Base-by-base conservation (phyloP, 1,140 invertebrate genomes). In the Zaprionus camerounensis region DNA sequence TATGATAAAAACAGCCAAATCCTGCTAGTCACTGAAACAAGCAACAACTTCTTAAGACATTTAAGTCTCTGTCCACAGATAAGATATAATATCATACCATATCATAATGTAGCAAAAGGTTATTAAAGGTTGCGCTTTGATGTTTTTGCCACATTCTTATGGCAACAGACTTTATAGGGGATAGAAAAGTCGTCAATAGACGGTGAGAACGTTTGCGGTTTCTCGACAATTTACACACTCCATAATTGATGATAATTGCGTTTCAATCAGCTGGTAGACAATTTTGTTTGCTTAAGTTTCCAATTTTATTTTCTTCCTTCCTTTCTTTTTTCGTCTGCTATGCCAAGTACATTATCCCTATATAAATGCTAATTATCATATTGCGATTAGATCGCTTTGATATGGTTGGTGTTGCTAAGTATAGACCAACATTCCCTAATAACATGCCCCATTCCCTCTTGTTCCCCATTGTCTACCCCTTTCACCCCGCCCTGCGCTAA, bases 311-410 rank as follows among this genome's bases (percentile, higher is more conserved):
- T 44, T 31, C 26, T 9, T n/a, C 6, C n/a, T 17, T 1, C 17
- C 22, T 53, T 53, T 26, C 24, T 26, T 41, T 17, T 15, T 12
- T 34, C 31, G 31, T 15, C 17, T 46, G 26, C 20, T 20, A 34
- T 49, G 1, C 11, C 36, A 49, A 3, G 38, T 26, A 49, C 49
- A 53, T 53, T 67, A 82, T 56, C 63, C 49, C 58, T 69, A 79
- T 68, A 61, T 65, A 67, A 75, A 86, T 79, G 75, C 55, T 87
- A 85, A 85, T 86, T 82, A 87, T 87, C 69, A 73, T 78, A 71
- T 65, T 15, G 53, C 68, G 76, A 86, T 86, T 82, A 77, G 80
- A 87, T 87, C 71, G 66, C 58, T 46, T 20, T 62, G 83, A 86
- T 86, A 86, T 87, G 74, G n/a, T 13, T 7, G 12, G 12, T 58